These are phyloP conservation scores for Pachliopta kotzebuea DNA, from an alignment of 2,888 invertebrate species.

Conservation along the genomic window DNA sequence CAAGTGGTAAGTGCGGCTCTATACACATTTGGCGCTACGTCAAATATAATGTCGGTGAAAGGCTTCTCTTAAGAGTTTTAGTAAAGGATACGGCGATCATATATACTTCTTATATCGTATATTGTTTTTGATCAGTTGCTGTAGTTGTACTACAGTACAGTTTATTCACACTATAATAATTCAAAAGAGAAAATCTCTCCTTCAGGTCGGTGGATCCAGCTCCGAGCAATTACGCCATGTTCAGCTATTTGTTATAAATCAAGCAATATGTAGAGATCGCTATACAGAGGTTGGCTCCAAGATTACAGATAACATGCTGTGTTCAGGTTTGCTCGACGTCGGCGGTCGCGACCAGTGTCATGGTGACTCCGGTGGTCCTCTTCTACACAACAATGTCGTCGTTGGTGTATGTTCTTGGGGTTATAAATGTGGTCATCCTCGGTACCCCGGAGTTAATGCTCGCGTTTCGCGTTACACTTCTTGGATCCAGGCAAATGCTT, in stretches of 20 bases:
- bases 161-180: neutral
- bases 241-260: constrained; percentile 1
- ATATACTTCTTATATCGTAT: no score
- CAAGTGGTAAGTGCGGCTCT: no score
- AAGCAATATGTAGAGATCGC: neutral
- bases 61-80: no score
- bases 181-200: neutral
- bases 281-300: neutral
- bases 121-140: no score
- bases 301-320: constrained; percentile 27
- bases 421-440: constrained; percentile 40
- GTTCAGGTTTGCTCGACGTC: constrained; percentile 26
- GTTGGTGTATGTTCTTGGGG: constrained; percentile 52
- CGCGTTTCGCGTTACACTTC: constrained; percentile 45
- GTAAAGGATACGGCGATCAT: no score
- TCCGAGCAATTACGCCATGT: constrained; percentile 28
- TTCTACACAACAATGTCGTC: constrained; percentile 46
- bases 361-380: constrained; percentile 50
- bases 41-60: no score
- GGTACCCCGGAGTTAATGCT: constrained; percentile 49
- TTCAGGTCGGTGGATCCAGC: constrained; percentile 35
- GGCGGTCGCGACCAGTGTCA: constrained; percentile 19
- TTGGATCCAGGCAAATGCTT: constrained; percentile 47
- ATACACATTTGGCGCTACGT: no score
- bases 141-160: no score